Percentiles rank a stretch among this genome's conserved stretches.
Conservation (phyloP, 2,888 invertebrate genomes). For the Nasonovia ribisnigri region DNA sequence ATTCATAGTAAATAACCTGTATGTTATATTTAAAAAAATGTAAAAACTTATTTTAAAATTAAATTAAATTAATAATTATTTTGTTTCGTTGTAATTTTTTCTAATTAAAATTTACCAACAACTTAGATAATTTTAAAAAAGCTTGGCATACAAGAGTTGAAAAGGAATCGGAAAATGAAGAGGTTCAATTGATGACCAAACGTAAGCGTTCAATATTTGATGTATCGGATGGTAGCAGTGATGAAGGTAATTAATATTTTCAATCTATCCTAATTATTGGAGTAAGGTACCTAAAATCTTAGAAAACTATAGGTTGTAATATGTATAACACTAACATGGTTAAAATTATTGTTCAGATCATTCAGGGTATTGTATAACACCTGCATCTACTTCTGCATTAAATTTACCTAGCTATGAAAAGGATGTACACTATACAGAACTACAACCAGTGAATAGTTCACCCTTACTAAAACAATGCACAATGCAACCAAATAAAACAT, state of each 20-base stretch:
- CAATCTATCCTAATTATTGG: background rate
- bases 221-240: background rate
- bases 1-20: background rate
- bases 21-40: background rate
- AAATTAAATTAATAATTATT: too few species aligned
- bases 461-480: background rate
- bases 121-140: conserved; percentile 1
- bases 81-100: too few species aligned
- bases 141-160: background rate
- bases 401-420: background rate
- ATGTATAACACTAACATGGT: too few species aligned
- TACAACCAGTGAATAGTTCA: background rate
- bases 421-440: background rate
- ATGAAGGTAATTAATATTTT: background rate
- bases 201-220: background rate
- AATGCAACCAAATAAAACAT: background rate
- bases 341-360: background rate
- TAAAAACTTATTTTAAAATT: too few species aligned
- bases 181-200: background rate
- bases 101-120: too few species aligned
- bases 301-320: background rate
- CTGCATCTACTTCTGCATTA: background rate
- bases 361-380: background rate
- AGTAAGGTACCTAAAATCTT: too few species aligned
- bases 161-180: background rate